Evolutionary conservation across 2,113 vertebrate genomes (phyloP), one percentile per base, ranked within the genome.

Genomic region (Turnix velox): DNA sequence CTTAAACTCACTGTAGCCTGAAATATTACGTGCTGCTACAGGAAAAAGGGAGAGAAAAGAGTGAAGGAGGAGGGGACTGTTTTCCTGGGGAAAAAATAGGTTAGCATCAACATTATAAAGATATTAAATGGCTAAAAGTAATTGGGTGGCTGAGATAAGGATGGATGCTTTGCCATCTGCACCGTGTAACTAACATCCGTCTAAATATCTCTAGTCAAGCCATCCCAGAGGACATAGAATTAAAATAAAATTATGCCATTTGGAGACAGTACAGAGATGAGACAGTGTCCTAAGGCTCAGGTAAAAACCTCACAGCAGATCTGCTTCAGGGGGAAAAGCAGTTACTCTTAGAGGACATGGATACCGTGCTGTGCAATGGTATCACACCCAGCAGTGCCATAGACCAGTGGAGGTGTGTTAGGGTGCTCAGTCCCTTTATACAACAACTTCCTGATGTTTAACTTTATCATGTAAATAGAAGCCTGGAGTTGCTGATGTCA

Each of bases 131-230:
- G 35, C 75, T 95, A 90, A 87, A 94, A 93, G 49, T 92, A 94
- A 95, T 87, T 88, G 91, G 72, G 87, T 94, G 62, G 46, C 94
- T 54, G 59, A 89, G 92, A 97, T 95, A 95, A 96, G 89, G 81
- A 89, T 87, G 87, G 95, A 87, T 84, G 68, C 69, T 95, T 91
- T 88, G 58, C 90, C 88, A 93, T 95, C 94, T 95, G 92, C 90
- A 67, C 67, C 23, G 10, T 81, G 92, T 91, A 76, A 58, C 80
- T 82, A 51, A 90, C 90, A 92, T 96, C 88, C 84, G 88, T 91
- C 86, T 88, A 96, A 96, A 97, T 86, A 90, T 74, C 78, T 81
- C 58, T 59, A 75, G 74, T 49, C 57, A 90, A 95, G 71, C 68
- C 88, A 45, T 97, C 83, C 77, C 94, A 82, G 82, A 93, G 65